Evolutionary conservation across 2,888 invertebrate species (phyloP).

Genomic region (Choreutis nemorana): DNA sequence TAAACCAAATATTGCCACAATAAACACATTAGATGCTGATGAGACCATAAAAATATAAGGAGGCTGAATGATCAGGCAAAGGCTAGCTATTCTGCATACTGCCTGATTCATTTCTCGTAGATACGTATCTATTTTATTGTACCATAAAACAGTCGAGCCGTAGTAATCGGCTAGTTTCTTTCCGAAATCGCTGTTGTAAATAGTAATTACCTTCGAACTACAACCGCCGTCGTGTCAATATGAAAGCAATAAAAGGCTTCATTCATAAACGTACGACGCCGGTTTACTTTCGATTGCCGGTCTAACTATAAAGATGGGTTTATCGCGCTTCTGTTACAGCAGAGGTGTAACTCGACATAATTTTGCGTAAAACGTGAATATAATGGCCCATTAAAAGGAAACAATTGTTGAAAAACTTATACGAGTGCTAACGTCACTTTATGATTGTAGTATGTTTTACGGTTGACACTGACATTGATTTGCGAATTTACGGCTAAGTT

Average conservation of each 20-base stretch:
- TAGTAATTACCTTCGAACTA: conserved; percentile 56
- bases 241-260: conserved; percentile 56
- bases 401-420: conserved; percentile 67
- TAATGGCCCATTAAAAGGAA: conserved; percentile 65
- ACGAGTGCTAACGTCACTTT: conserved; percentile 62
- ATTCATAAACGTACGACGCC: conserved; percentile 52
- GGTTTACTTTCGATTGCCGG: conserved; percentile 57
- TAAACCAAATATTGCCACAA: conserved; percentile 65
- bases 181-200: conserved; percentile 51
- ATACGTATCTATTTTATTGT: conserved; percentile 59
- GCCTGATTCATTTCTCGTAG: conserved; percentile 20
- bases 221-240: conserved; percentile 54
- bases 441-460: conserved; percentile 64
- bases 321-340: conserved; percentile 57
- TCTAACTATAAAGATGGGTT: conserved; percentile 61
- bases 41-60: conserved; percentile 47
- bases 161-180: conserved; percentile 40
- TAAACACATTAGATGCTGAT: conserved; percentile 62
- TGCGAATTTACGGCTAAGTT: conserved; percentile 56
- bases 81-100: conserved; percentile 22
- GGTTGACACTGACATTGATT: conserved; percentile 65
- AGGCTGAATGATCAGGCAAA: conserved; percentile 14
- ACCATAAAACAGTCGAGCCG: conserved; percentile 49
- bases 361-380: conserved; percentile 64
- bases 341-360: conserved; percentile 64